Base-by-base conservation (phyloP, 1,140 invertebrate genomes). In the Eupeodes corollae region DNA sequence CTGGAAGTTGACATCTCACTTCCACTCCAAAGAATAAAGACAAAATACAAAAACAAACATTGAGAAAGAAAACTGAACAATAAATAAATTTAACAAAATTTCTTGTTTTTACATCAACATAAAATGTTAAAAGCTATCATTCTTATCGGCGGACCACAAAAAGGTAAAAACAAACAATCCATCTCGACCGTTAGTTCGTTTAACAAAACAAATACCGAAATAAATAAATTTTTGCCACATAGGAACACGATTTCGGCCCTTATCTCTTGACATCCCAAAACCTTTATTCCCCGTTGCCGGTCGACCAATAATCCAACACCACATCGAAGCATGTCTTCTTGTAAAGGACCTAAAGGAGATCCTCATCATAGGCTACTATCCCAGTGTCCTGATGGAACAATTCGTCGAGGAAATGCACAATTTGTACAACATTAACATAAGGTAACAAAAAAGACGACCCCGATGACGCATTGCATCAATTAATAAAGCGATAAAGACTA, bases 261-360 rank as follows among this genome's bases (percentile, higher is more conserved):
- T 99, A 5, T 98, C 94, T 0, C 70, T 99, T 51, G 93, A 99
- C 63, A 82, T 91, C 33, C 95, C 96, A 5, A 99, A 99, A 63
- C 95, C 95, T 0, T 62, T 99, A 6, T 99, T 99, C 69, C 94
- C 94, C 6, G 84, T 99, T 14, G 96, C 93, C 50, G 96, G 96
- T 2, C 71, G 92, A 19, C 91, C 91, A 3, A 74, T 94, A 53
- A 91, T 99, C 52, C 91, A 98, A 59, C 96, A 99, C 72, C 91
- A 98, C 56, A 96, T 99, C 47, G 91, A 97, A 72, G 91, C 94
- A 51, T 97, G 91, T 67, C 75, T 79, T 5, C 79, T 87, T 56
- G 64, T 91, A 15, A 71, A 79, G 42, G 80, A 82, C 51, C 72
- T 98, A 40, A 84, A 82, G 58, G 95, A 98, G 74, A 87, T 99